phyloP scores from a whole-genome alignment of 2,888 invertebrate genomes.

The Noctua fimbriata region DNA sequence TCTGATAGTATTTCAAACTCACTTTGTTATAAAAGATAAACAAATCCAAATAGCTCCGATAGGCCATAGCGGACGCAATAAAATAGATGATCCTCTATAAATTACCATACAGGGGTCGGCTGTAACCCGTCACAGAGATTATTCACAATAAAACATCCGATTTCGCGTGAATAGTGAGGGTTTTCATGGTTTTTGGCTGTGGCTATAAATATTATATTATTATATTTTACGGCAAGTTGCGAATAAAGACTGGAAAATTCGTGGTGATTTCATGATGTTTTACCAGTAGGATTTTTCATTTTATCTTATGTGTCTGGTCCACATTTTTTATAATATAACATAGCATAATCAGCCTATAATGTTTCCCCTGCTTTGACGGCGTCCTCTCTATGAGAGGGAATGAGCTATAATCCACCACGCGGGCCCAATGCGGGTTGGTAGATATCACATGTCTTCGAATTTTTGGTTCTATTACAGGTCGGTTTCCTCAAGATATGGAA shows the following conservation, averaged over 20 bases:
- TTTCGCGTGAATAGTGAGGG: slow-evolving; percentile 50
- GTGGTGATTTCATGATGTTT: neutral
- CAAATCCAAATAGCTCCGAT: slow-evolving; percentile 48
- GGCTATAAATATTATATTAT: neutral
- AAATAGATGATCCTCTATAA: slow-evolving; percentile 61
- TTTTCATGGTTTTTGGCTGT: slow-evolving; percentile 11
- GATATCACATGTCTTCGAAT: no score
- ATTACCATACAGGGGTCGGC: slow-evolving; percentile 55
- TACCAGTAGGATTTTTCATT: neutral
- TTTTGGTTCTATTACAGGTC: no score
- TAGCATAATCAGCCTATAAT: no score
- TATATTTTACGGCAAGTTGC: neutral
- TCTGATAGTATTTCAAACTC: slow-evolving; percentile 24
- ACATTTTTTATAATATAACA: no score
- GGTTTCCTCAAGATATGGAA: no score
- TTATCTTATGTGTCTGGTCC: no score
- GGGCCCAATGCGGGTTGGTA: no score
- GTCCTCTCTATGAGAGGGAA: no score
- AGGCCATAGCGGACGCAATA: slow-evolving; percentile 50
- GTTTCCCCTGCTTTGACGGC: no score
- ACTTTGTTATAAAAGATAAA: slow-evolving; percentile 36
- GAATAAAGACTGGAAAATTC: neutral
- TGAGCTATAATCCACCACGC: no score
- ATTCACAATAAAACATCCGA: slow-evolving; percentile 60
- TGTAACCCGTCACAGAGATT: slow-evolving; percentile 58